Base-by-base conservation (phyloP, 2,113 vertebrate genomes). In the Albula glossodonta region DNA sequence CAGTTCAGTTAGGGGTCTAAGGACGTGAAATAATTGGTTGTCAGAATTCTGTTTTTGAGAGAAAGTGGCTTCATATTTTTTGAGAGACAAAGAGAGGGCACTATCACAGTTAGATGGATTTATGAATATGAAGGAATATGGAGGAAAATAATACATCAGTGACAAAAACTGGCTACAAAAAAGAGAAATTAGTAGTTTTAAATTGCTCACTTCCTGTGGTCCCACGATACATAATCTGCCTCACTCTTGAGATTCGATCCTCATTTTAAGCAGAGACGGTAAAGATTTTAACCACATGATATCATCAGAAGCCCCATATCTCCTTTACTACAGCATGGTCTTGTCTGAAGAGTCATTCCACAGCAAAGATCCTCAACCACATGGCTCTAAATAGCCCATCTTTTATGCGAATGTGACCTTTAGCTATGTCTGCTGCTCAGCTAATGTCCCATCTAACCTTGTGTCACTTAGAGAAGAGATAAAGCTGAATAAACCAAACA, bases 391-490 rank as follows among this genome's bases (percentile, higher is more conserved):
- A 56, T 56, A n/a, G 11, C 48, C 31, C 10, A 31, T 22, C 19
- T 31, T 19, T 22, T 66, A 19, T 48, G 19, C 13, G 4, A 79
- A 13, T 41, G 78, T 12, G 8, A 48, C 49, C 31, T 48, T 50
- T 49, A 79, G 19, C 78, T 49, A 79, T 49, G 78, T 17, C 31
- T 15, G 48, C 78, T 19, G 78, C 17, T 79, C 7, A 50, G 78
- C 78, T 17, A 79, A 82, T 57, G 31, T 57, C 25, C 53, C 60
- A 10, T 51, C 15, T 66, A 83, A 22, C 50, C 70, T 74, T 19
- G 51, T 77, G 17, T 83, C 85, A 83, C 52, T 83, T 49, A 83
- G 56, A 82, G 50, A 41, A 86, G 60, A 60, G 74, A 53, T 48
- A 79, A 80, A 15, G 41, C 17, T 85, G 31, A 85, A 85, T 81